Evolutionary conservation across 1,140 invertebrate genomes (phyloP), one percentile per base, ranked within the genome.

Genomic region (Cryptotermes secundus): DNA sequence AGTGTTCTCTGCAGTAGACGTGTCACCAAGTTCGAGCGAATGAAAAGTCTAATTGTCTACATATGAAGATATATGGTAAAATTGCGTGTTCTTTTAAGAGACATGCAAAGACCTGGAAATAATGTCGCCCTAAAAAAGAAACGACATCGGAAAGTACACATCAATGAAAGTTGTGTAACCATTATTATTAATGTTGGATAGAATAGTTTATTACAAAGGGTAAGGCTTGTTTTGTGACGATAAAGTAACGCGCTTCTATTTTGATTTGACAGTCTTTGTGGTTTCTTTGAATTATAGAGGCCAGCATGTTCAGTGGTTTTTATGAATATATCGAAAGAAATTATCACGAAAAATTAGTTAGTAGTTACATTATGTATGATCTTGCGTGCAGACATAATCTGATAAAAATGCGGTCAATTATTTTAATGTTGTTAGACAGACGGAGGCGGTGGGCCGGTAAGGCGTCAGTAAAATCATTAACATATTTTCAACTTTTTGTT

Each of bases 11-110:
- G 53, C 19, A 7, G 16, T 72, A 26, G 4, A 72, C 59, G 31
- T 72, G 59, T 72, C 59, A 72, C n/a, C 59, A 72, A 31, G 59
- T 72, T 72, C 31, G 59, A 31, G n/a, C 0, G n/a, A 72, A 31
- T n/a, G 53, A 72, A 16, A 14, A 6, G 10, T 16, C 26, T 6
- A 72, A 72, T n/a, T 72, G 59, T 72, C 59, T 72, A 14, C 59
- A 31, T 72, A 72, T 72, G 59, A 72, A 72, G 59, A 72, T 72
- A 72, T 72, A 72, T 72, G 26, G 59, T 72, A 72, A 31, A n/a
- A 72, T 72, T 31, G 59, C 59, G 59, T 72, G 59, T 12, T 31
- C 31, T n/a, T n/a, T 9, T 72, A 3, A 31, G 59, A 31, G 26
- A 72, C 59, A 10, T 72, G 59, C n/a, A 31, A 31, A 14, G 26